phyloP scores from a whole-genome alignment of 2,888 invertebrate species.

The Apamea sordens region DNA sequence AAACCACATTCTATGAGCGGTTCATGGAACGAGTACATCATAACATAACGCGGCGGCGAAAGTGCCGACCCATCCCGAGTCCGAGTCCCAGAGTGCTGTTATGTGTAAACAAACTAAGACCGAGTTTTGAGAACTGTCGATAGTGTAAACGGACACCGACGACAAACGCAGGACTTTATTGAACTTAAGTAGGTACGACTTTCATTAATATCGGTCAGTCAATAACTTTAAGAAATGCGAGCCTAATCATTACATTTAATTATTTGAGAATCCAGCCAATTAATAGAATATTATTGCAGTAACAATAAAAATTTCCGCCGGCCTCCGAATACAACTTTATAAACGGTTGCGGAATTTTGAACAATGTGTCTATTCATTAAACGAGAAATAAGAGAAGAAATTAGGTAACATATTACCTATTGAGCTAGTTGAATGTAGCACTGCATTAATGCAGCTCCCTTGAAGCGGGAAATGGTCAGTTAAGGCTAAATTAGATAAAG shows the following conservation, averaged over 20 bases:
- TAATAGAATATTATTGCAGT: not conserved
- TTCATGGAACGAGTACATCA: slow-evolving; percentile 49
- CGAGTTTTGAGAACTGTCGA: slow-evolving; percentile 71
- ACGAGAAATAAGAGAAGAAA: too few relatives aligned
- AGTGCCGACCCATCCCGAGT: slow-evolving; percentile 59
- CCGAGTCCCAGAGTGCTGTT: slow-evolving; percentile 66
- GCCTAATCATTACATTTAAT: not conserved
- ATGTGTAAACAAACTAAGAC: slow-evolving; percentile 70
- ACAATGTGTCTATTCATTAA: not conserved
- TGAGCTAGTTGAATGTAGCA: not conserved
- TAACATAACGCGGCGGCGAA: slow-evolving; percentile 50
- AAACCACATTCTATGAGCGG: slow-evolving; percentile 38
- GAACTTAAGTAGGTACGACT: slow-evolving; percentile 24
- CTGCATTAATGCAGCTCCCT: slow-evolving; percentile 21
- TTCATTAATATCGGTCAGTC: slow-evolving; percentile 27
- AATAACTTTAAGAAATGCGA: not conserved
- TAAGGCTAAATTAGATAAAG: slow-evolving; percentile 76
- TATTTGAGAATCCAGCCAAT: not conserved
- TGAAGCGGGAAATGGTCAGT: slow-evolving; percentile 72
- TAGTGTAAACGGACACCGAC: slow-evolving; percentile 70
- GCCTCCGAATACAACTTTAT: not conserved
- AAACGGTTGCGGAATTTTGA: not conserved
- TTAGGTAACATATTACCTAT: not conserved
- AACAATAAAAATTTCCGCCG: not conserved
- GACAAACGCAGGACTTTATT: slow-evolving; percentile 48